Evolutionary conservation across 37 sponge, comb jelly and placozoan genomes (phyloP).

Genomic region (Halisarca cf. caerulea): DNA sequence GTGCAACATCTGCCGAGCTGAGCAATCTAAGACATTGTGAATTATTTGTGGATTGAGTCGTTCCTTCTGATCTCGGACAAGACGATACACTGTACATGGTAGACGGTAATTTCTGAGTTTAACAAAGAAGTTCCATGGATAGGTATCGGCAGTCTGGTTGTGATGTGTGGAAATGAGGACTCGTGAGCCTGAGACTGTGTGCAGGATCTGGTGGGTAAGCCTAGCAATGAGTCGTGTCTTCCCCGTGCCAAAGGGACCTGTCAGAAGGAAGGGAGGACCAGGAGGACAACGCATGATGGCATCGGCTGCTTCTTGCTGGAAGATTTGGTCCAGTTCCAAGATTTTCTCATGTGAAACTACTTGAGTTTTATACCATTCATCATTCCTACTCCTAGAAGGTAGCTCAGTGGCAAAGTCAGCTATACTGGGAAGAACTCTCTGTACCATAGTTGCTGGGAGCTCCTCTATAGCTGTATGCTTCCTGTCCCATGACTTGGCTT

Average conservation of each 20-base stretch:
- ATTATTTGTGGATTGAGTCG: neutral
- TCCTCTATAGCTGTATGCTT: neutral
- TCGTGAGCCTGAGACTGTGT: neutral
- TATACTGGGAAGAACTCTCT: neutral
- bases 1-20: neutral
- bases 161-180: slow-evolving; percentile 4
- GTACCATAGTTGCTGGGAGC: neutral
- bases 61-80: neutral
- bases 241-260: slow-evolving; percentile 24
- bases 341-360: neutral
- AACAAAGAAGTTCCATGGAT: neutral
- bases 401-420: neutral
- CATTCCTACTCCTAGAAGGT: neutral
- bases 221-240: slow-evolving; percentile 22
- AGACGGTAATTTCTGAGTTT: neutral
- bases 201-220: neutral
- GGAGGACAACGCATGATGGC: neutral
- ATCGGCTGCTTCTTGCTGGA: slow-evolving; percentile 23
- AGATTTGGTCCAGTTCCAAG: neutral
- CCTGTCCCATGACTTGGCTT: neutral
- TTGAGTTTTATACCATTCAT: neutral
- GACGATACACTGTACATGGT: neutral
- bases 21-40: neutral
- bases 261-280: slow-evolving; percentile 21
- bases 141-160: slow-evolving; percentile 25